Evolutionary conservation across 1,140 invertebrate species (phyloP), one percentile per base, ranked within the genome.

Genomic region (Drosophila rufa): DNA sequence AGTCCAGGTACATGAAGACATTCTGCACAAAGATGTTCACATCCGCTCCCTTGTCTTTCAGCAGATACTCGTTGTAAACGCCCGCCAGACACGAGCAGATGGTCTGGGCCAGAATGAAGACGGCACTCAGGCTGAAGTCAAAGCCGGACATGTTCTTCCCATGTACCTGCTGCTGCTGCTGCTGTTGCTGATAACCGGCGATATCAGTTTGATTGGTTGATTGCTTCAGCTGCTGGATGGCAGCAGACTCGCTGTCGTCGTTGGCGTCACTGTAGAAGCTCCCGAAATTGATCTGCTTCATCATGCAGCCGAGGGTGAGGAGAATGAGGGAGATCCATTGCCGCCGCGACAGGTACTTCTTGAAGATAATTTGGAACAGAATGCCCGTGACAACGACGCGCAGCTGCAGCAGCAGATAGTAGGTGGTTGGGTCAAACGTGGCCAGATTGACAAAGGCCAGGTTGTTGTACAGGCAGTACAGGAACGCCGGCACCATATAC

Each of bases 401-500:
- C 58, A 99, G 95, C 93, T 99, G 98, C 8, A 99, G 94, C n/a
- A 99, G 93, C 27, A 99, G 93, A 93, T 97, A 98, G 91, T 99
- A 99, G 9, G 98, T 98, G 9, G 98, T 99, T 7, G 98, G 98
- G 93, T 99, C 98, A 94, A 98, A 99, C 25, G 94, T 95, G 19
- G 96, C 95, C 70, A 99, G 94, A 94, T 99, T 99, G 22, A 97
- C 94, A 94, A 98, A 99, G 12, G 97, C 95, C 79, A 99, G 94
- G 94, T 99, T 99, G 92, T 99, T 99, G 93, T 99, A 99, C 4
- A 99, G 93, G 91, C 97, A 98, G 92, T 99, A 99, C 33, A 99
- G 93, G 79, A 97, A 95, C 7, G 98, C 96, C 47, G 98, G 98
- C 60, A 99, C 95, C 93, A 98, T 96, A 91, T 99, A 99, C 19